phyloP scores from a whole-genome alignment of 2,113 vertebrate genomes.

The Apteryx mantelli region DNA sequence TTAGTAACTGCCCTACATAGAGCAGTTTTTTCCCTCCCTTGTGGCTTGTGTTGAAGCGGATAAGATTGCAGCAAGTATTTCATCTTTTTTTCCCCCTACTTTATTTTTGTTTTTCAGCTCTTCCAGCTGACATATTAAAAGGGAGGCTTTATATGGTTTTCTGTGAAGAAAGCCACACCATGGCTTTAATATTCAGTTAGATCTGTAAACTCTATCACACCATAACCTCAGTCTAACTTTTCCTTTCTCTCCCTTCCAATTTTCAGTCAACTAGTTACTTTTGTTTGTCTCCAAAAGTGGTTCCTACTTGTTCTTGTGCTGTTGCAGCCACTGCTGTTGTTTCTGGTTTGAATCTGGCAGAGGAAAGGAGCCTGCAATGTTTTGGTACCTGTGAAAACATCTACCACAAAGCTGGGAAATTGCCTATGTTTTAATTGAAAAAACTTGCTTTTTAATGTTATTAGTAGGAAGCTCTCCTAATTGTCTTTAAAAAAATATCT shows the following conservation, averaged over 20 bases:
- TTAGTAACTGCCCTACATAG: not conserved
- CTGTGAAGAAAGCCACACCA: not conserved
- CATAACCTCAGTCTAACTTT: not conserved
- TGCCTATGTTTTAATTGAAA: not conserved
- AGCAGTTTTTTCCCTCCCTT: not conserved
- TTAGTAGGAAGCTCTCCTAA: not conserved
- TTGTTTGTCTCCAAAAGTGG: not conserved
- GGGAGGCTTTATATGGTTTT: not conserved
- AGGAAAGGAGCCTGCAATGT: not conserved
- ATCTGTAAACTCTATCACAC: not conserved
- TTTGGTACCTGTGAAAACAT: not conserved
- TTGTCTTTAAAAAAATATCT: not conserved
- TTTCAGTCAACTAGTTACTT: not conserved
- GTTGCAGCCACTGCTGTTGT: not conserved
- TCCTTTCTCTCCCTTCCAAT: not conserved
- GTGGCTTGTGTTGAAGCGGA: not conserved
- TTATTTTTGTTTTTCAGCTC: not conserved
- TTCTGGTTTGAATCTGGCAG: not conserved
- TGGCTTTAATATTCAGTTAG: not conserved
- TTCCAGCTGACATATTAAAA: not conserved
- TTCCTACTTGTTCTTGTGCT: not conserved
- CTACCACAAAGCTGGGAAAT: not conserved
- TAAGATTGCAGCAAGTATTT: not conserved
- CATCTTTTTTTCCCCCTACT: not conserved
- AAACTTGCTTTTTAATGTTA: not conserved